phyloP scores from a whole-genome alignment of 2,113 vertebrate genomes.

The Hyperopisus bebe region DNA sequence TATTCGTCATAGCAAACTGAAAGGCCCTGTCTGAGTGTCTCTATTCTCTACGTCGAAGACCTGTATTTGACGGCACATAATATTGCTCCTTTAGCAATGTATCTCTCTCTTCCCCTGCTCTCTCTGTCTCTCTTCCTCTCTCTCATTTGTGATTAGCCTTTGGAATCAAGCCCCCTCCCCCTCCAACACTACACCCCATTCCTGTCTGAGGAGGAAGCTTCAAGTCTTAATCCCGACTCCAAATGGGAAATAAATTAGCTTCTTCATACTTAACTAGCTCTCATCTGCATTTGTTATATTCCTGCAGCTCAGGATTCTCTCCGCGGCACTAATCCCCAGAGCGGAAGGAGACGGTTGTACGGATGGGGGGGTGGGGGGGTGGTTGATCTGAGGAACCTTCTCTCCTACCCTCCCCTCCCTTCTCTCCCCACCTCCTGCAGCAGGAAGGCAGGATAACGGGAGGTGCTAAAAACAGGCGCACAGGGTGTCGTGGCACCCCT shows the following conservation, averaged over 20 bases:
- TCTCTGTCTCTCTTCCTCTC: constrained; percentile 24
- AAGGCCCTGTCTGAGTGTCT: not conserved
- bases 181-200: not conserved
- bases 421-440: not conserved
- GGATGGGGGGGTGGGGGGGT: constrained; percentile 24
- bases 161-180: constrained; percentile 28
- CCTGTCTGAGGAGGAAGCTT: constrained; percentile 56
- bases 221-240: constrained; percentile 71
- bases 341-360: constrained; percentile 47
- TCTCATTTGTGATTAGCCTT: constrained; percentile 32
- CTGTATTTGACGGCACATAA: not conserved
- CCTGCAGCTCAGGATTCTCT: constrained; percentile 50
- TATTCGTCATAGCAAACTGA: not conserved
- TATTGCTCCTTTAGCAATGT: not conserved
- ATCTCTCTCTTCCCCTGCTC: constrained; percentile 20
- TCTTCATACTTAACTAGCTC: constrained; percentile 82
- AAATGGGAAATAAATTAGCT: constrained; percentile 81
- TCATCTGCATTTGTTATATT: constrained; percentile 66
- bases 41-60: not conserved
- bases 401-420: not conserved
- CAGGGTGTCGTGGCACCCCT: not conserved
- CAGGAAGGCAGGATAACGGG: not conserved
- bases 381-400: constrained; percentile 16
- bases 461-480: not conserved
- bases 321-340: constrained; percentile 62